Evolutionary conservation across 2,888 invertebrate genomes (phyloP).

Genomic region (Andrena praecox): DNA sequence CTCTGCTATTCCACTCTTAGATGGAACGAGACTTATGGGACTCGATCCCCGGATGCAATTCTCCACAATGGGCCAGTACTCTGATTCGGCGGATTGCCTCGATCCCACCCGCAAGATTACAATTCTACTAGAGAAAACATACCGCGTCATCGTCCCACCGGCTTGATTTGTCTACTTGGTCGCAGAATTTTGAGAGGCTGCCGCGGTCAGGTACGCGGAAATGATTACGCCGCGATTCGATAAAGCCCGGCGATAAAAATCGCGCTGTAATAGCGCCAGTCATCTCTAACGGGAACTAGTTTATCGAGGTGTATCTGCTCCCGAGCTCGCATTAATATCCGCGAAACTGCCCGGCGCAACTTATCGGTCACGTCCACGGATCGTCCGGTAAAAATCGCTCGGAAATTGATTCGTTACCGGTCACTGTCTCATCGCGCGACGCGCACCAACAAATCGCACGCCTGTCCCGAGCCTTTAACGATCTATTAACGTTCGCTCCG

Average conservation of each 20-base stretch:
- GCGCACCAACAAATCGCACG: conserved; percentile 4
- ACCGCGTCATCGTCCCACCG: background rate
- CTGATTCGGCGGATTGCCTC: background rate
- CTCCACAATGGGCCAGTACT: background rate
- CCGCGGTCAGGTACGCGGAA: conserved; percentile 62
- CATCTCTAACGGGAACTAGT: conserved; percentile 72
- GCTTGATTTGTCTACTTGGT: background rate
- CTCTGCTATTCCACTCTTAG: background rate
- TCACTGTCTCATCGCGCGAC: conserved; percentile 28
- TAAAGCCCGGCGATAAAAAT: conserved; percentile 67
- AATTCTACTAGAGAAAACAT: background rate
- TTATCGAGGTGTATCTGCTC: conserved; percentile 60
- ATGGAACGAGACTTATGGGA: background rate
- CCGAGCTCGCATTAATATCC: conserved; percentile 59
- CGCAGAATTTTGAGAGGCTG: conserved; percentile 24
- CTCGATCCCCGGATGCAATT: background rate
- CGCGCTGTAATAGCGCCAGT: conserved; percentile 66
- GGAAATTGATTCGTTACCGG: conserved; percentile 51
- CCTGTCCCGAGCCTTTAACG: conserved; percentile 39
- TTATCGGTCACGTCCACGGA: conserved; percentile 42
- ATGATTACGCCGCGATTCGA: conserved; percentile 71
- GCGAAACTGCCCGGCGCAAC: conserved; percentile 43
- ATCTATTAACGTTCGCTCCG: conserved; percentile 35
- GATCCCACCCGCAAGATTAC: background rate
- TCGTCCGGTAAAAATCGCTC: conserved; percentile 18